Conservation (phyloP, 2,797 vertebrate genomes). For the Anableps anableps region DNA sequence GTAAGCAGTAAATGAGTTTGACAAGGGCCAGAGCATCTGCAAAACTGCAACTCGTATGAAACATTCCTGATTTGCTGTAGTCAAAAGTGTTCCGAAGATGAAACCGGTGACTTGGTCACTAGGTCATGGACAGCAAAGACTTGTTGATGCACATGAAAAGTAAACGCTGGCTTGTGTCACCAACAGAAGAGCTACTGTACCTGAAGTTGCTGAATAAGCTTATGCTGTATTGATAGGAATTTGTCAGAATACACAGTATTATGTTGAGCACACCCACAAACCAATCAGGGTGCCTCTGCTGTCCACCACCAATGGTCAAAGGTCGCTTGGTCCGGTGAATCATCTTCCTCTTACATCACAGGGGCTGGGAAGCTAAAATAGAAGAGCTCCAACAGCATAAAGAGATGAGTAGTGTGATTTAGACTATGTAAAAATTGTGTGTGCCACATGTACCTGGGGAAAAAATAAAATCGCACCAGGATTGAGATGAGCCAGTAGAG, state of each 20-base stretch:
- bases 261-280: background rate
- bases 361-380: background rate
- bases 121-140: background rate
- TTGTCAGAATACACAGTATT: background rate
- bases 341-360: background rate
- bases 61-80: background rate
- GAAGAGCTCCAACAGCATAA: background rate
- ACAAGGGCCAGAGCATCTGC: background rate
- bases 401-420: background rate
- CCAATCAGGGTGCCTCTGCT: background rate
- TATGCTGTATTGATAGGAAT: background rate
- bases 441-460: background rate
- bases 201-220: background rate
- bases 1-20: background rate
- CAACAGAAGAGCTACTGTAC: background rate
- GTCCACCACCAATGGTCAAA: background rate
- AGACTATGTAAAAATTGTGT: background rate
- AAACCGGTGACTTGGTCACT: background rate
- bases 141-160: background rate
- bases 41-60: background rate
- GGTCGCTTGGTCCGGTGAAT: background rate
- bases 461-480: background rate
- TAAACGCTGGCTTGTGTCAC: background rate
- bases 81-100: background rate
- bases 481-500: background rate